Percentiles rank a stretch among this genome's conserved stretches.
phyloP scores from a whole-genome alignment of 2,888 invertebrate species.

The Petrolisthes manimaculis region DNA sequence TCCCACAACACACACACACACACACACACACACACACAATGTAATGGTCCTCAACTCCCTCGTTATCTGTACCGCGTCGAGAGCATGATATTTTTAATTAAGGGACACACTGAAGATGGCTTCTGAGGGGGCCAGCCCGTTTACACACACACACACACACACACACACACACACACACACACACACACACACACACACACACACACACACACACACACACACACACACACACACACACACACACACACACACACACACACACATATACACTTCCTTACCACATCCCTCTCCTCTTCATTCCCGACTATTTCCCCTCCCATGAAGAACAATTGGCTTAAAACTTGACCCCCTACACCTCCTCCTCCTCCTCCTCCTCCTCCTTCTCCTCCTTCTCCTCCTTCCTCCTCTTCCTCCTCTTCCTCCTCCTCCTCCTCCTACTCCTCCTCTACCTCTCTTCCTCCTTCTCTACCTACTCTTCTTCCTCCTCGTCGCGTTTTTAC shows the following conservation, averaged over 20 bases:
- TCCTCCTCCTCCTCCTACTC: background rate
- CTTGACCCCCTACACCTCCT: too few species aligned
- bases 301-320: too few species aligned
- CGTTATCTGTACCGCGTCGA: background rate
- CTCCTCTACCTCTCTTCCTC: background rate
- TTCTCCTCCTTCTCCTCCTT: background rate
- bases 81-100: background rate
- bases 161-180: background rate
- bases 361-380: too few species aligned
- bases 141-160: background rate
- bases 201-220: background rate
- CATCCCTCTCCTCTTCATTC: too few species aligned
- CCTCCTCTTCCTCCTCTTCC: background rate
- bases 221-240: background rate
- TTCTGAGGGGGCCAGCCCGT: background rate
- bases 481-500: slow-evolving; percentile 43
- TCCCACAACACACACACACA: too few species aligned
- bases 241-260: background rate
- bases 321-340: too few species aligned
- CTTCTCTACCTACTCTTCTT: too few species aligned
- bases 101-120: background rate
- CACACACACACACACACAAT: background rate
- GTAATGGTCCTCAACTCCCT: background rate
- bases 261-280: background rate
- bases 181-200: background rate